Evolutionary conservation across 2,113 vertebrate species (phyloP).

Genomic region (Otolemur garnettii): DNA sequence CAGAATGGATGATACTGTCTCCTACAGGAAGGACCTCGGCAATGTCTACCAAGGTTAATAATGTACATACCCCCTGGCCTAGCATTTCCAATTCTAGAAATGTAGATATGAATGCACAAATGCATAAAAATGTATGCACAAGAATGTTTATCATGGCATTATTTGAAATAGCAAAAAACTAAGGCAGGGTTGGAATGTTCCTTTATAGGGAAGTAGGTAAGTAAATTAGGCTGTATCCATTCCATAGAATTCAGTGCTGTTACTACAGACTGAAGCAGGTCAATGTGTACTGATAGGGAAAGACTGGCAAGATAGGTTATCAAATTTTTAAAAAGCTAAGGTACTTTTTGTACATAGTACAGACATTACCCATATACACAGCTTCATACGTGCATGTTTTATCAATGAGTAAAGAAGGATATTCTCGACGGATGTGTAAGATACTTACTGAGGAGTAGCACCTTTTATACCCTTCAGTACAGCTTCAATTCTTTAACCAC

Average conservation of each 20-base stretch:
- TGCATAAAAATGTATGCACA: not conserved
- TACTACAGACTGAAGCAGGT: not conserved
- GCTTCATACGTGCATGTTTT: not conserved
- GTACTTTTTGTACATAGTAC: not conserved
- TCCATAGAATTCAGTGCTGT: not conserved
- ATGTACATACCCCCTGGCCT: not conserved
- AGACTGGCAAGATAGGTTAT: not conserved
- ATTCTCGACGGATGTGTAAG: not conserved
- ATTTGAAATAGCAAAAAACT: conserved; percentile 39
- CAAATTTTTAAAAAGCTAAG: not conserved
- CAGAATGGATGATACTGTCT: not conserved
- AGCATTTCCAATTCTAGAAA: conserved; percentile 26
- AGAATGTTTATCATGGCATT: not conserved
- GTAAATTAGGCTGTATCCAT: not conserved
- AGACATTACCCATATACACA: not conserved
- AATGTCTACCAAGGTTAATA: not conserved
- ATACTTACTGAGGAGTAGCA: not conserved
- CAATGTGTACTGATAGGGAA: not conserved
- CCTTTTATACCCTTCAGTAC: not conserved
- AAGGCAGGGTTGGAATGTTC: not conserved
- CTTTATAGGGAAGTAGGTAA: not conserved
- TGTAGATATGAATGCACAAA: not conserved
- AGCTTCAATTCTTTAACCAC: not conserved
- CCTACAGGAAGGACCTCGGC: not conserved
- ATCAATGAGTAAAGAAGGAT: not conserved